Evolutionary conservation across 2,888 invertebrate species (phyloP), one percentile per base, ranked within the genome.

Genomic region (Parnassius glacialis): DNA sequence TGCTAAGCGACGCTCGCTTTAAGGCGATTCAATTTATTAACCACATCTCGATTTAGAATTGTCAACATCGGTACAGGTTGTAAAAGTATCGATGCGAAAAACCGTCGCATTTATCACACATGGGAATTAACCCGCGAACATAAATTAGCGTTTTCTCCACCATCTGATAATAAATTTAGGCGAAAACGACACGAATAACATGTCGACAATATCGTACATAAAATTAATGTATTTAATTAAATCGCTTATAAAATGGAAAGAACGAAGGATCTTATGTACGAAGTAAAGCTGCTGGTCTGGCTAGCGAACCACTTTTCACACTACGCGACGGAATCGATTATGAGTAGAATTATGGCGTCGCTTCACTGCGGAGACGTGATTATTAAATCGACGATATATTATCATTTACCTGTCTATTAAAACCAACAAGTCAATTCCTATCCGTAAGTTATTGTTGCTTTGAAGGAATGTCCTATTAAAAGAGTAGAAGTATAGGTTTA

Each of bases 1-100:
- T 73, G 78, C 78, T 75, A 81, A 79, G 79, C 79, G 45, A 45
- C 50, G 62, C 79, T 84, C 76, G 83, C 81, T 84, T 83, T 83
- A 79, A 81, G 82, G 60, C 79, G 43, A 75, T 80, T 81, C 45
- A 45, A 45, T 81, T 81, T 83, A 80, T 82, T 81, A 79, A 81
- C 75, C 75, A 66, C 76, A 70, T 68, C 16, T 13, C 50, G 20
- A 16, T 10, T 50, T 50, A 50, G 16, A 50, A 9, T 10, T 16
- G 16, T 16, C 50, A 34, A 34, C 34, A 50, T 16, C 10, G 10
- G 10, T 9, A 50, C 13, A 12, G 50, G 45, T 45, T 45, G 45
- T 45, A 45, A 45, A 45, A 45, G 12, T n/a, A 45, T 45, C 45
- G 45, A 45, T 45, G 9, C 45, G 45, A 45, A 45, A 45, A n/a